Evolutionary conservation across 2,797 vertebrate genomes (phyloP), one percentile per base, ranked within the genome.

Genomic region (Bryconaethiops microstoma): DNA sequence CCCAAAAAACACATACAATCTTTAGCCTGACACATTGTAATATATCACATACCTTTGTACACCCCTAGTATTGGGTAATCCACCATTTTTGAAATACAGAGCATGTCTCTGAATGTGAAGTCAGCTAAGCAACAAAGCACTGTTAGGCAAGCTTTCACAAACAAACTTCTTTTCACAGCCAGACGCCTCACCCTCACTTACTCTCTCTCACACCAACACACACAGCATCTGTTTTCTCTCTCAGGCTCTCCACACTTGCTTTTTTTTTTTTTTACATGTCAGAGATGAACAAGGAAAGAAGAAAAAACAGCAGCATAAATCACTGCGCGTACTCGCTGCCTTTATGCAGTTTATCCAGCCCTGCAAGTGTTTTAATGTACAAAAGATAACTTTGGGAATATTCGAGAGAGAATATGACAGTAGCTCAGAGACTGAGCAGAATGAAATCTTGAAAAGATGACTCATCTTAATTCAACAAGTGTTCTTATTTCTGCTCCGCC

Each of bases 111-210:
- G 29, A 55, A 55, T 39, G 7, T 21, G n/a, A 57, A 73, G 35
- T 39, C 29, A 57, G 50, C 70, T 72, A 19, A 55, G 7, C 25
- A 72, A 19, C 29, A 35, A 54, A 73, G 70, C 2, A 4, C 25
- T 35, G 16, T 29, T 19, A 14, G n/a, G 42, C n/a, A 48, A 14
- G 67, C 42, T 69, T 48, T 69, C 13, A 45, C 39, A 48, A 42
- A 45, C 39, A 48, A 42, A 74, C 12, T 8, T 59, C 71, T 60
- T 42, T 74, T 39, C 35, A 74, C 55, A n/a, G 35, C 71, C 54
- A 21, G 19, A 23, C 14, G 59, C 71, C 71, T 74, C 54, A 40
- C 19, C 71, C 39, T 29, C 69, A 71, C 25, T 57, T 74, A 21
- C 54, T 55, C 8, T 4, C 7, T 73, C 23, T 23, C 63, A 21